Percentiles rank a stretch among this genome's conserved stretches.
Evolutionary conservation across 2,113 vertebrate genomes (phyloP).

Genomic region (Rhodinocichla rosea): DNA sequence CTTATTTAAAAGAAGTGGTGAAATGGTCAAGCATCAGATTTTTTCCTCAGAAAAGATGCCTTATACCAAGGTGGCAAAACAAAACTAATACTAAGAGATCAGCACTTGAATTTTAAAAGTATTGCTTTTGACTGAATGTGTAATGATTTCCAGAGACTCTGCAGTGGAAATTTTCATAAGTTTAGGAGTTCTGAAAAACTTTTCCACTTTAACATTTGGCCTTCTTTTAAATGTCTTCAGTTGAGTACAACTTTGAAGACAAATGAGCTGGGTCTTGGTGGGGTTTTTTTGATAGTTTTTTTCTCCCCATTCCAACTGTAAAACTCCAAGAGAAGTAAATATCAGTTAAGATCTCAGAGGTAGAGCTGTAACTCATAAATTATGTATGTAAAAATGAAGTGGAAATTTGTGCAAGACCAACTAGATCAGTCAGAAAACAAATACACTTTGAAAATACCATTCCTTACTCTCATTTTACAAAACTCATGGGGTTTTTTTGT

Average conservation of each 20-base stretch:
- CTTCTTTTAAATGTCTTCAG: not conserved
- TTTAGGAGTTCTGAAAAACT: not conserved
- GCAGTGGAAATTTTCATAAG: not conserved
- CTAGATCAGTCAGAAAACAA: not conserved
- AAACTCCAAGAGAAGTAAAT: not conserved
- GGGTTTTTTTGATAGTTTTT: rapidly evolving
- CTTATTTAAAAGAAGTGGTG: not conserved
- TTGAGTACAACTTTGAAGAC: not conserved
- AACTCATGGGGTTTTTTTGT: not conserved
- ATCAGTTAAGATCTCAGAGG: not conserved
- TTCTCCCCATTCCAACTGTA: not conserved
- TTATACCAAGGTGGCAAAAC: not conserved
- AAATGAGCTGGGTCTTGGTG: not conserved
- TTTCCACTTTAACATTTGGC: not conserved
- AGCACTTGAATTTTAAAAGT: not conserved
- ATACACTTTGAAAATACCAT: not conserved
- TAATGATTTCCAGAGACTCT: not conserved
- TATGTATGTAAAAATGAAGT: not conserved
- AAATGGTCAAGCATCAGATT: not conserved
- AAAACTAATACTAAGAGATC: not conserved
- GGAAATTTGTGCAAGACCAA: not conserved
- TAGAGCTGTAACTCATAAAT: not conserved
- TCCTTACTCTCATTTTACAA: not conserved
- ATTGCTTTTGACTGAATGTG: not conserved
- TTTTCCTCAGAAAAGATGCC: not conserved